These are phyloP conservation scores for Melieria crassipennis DNA, from an alignment of 2,888 invertebrate genomes.

Conservation along the genomic window DNA sequence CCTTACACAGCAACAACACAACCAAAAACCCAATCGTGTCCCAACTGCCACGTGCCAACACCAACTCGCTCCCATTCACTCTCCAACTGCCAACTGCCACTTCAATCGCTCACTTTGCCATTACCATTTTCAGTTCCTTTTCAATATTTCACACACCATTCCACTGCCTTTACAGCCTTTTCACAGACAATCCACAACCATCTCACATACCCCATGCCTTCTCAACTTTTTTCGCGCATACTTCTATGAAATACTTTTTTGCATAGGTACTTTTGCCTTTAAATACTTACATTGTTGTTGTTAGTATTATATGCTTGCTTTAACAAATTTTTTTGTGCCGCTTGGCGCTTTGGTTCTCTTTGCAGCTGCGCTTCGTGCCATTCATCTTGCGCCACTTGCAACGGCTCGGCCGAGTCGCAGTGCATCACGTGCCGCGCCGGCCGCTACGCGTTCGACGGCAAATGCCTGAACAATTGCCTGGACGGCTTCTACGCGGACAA, in stretches of 20 bases:
- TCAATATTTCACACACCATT: too few relatives aligned
- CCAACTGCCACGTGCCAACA: too few relatives aligned
- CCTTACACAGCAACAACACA: too few relatives aligned
- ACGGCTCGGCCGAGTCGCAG: constrained; percentile 78
- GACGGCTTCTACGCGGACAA: constrained; percentile 80
- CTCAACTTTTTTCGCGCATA: not conserved
- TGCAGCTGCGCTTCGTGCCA: constrained; percentile 81
- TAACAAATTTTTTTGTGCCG: constrained; percentile 1
- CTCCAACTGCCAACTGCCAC: too few relatives aligned
- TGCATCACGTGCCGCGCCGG: constrained; percentile 84
- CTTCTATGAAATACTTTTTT: not conserved
- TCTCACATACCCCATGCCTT: not conserved
- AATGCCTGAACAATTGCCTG: constrained; percentile 79
- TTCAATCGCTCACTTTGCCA: too few relatives aligned
- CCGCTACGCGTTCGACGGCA: constrained; percentile 76
- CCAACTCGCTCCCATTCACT: too few relatives aligned
- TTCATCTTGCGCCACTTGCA: constrained; percentile 81
- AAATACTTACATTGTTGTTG: not conserved
- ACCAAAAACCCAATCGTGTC: too few relatives aligned
- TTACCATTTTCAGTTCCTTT: too few relatives aligned
- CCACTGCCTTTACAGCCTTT: not conserved
- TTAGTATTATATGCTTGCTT: not conserved
- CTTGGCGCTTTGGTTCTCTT: constrained; percentile 11
- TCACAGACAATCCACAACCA: not conserved
- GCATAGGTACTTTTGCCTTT: not conserved